Percentiles rank a stretch among this genome's conserved stretches.
These are phyloP conservation scores for Propithecus coquereli DNA, from an alignment of 2,113 vertebrate species.

Conservation along the genomic window DNA sequence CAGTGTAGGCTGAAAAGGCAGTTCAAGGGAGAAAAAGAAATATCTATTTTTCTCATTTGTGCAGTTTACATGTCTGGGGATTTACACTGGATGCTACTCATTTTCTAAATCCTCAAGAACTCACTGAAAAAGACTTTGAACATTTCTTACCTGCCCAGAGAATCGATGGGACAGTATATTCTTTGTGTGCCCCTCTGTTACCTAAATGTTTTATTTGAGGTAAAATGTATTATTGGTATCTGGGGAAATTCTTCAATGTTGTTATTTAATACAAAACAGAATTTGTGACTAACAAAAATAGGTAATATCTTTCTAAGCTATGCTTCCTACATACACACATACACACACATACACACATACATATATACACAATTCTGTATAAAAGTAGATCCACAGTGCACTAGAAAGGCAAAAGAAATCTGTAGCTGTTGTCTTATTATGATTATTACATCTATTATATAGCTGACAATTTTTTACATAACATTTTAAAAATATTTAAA, in stretches of 20 bases:
- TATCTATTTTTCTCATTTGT: slow-evolving; percentile 37
- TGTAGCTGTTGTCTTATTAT: not conserved
- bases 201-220: not conserved
- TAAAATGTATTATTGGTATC: not conserved
- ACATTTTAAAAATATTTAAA: not conserved
- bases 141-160: not conserved
- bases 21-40: not conserved
- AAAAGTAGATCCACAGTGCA: not conserved
- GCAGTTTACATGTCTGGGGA: not conserved
- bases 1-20: not conserved
- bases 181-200: not conserved
- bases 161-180: not conserved
- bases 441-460: not conserved
- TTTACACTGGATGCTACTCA: not conserved
- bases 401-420: not conserved
- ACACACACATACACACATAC: not conserved
- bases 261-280: not conserved
- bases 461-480: not conserved
- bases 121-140: not conserved
- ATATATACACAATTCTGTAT: not conserved
- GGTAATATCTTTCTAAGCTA: not conserved
- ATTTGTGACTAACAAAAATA: not conserved
- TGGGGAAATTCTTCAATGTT: not conserved
- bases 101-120: slow-evolving; percentile 12
- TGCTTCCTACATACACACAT: not conserved